phyloP scores from a whole-genome alignment of 2,113 vertebrate genomes.

The Labrus mixtus region DNA sequence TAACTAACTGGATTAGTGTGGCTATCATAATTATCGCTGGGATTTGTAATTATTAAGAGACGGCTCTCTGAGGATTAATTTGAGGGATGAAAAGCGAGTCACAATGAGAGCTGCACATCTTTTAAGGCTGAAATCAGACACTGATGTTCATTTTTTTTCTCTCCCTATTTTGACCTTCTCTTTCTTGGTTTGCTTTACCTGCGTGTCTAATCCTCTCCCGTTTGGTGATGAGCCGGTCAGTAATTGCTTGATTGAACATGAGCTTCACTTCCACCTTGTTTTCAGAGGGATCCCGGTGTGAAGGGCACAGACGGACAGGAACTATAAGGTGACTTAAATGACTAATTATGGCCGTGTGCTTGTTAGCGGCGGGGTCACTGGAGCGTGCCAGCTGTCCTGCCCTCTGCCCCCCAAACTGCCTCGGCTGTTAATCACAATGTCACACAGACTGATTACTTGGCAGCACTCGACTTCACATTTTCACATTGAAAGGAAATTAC shows the following conservation, averaged over 20 bases:
- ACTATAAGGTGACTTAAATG: constrained; percentile 73
- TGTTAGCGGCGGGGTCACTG: constrained; percentile 63
- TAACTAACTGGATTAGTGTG: constrained; percentile 47
- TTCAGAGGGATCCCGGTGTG: constrained; percentile 74
- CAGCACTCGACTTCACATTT: constrained; percentile 26
- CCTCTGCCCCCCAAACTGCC: constrained; percentile 53
- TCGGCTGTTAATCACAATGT: constrained; percentile 67
- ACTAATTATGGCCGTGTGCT: constrained; percentile 75
- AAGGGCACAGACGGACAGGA: constrained; percentile 73
- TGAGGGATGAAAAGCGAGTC: constrained; percentile 39
- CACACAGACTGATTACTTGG: constrained; percentile 66
- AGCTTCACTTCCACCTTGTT: constrained; percentile 68
- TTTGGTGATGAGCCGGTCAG: constrained; percentile 67
- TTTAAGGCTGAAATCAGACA: constrained; percentile 38
- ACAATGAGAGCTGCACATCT: constrained; percentile 30
- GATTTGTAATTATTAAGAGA: constrained; percentile 62
- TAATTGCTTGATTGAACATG: constrained; percentile 74
- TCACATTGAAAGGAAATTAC: constrained; percentile 15
- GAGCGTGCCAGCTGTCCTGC: constrained; percentile 63
- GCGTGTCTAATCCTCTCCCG: constrained; percentile 59
- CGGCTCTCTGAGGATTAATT: constrained; percentile 59
- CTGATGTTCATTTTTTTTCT: constrained; percentile 24
- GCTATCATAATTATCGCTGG: constrained; percentile 64
- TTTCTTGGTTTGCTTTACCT: constrained; percentile 44
- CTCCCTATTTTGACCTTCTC: constrained; percentile 54